Conservation (phyloP, 2,888 invertebrate species). For the Bellardia bayeri region DNA sequence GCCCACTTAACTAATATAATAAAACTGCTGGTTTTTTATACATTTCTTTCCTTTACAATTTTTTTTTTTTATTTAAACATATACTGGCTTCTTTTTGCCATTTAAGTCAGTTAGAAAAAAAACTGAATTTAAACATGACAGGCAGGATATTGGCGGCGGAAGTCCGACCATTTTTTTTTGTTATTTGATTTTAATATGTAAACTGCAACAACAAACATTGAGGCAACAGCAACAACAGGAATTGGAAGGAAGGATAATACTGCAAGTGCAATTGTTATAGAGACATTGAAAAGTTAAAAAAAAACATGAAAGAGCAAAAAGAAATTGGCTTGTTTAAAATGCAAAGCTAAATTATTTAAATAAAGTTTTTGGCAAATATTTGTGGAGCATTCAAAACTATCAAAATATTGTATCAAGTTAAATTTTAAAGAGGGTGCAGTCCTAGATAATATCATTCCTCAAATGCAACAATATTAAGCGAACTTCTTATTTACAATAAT, state of each 20-base stretch:
- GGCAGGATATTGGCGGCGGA: constrained; percentile 81
- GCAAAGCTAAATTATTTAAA: constrained; percentile 26
- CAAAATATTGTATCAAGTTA: not conserved
- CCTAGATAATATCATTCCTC: too few relatives aligned
- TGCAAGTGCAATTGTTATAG: constrained; percentile 28
- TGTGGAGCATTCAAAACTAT: not conserved
- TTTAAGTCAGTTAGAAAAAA: not conserved
- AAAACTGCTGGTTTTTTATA: constrained; percentile 60
- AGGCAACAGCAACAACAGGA: not conserved
- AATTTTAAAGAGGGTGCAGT: not conserved
- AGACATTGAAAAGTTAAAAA: constrained; percentile 47
- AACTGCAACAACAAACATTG: constrained; percentile 73
- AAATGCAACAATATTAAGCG: too few relatives aligned
- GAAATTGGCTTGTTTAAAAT: constrained; percentile 55
- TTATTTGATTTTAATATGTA: constrained; percentile 83
- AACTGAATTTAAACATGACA: constrained; percentile 68
- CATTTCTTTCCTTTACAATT: not conserved
- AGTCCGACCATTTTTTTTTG: constrained; percentile 79
- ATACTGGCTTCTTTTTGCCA: constrained; percentile 6
- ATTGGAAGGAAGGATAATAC: not conserved
- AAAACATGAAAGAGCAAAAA: not conserved
- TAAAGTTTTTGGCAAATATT: constrained; percentile 11
- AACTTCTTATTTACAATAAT: too few relatives aligned
- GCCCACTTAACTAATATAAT: constrained; percentile 75
- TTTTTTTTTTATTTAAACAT: too few relatives aligned